Conservation (phyloP, 2,888 invertebrate species). For the Pristionchus fissidentatus region DNA sequence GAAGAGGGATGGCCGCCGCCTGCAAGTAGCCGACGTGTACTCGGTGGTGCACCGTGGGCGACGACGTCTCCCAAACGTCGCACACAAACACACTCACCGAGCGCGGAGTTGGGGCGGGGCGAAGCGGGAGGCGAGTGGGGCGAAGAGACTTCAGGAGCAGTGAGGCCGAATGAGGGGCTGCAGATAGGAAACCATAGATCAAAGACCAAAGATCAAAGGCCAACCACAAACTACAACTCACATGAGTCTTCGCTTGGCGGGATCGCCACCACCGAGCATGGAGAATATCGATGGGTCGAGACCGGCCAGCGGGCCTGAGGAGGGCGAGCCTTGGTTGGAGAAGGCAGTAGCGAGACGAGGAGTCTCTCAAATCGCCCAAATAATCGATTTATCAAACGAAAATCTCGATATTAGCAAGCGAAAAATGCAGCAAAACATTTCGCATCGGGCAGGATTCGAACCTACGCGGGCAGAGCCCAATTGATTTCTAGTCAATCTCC, state of each 20-base stretch:
- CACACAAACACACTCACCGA: slow-evolving; percentile 17
- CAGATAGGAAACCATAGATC: slow-evolving; percentile 2
- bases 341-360: not conserved
- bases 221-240: not conserved
- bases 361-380: not conserved
- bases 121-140: slow-evolving; percentile 1
- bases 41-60: not conserved
- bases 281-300: slow-evolving; percentile 28
- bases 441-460: slow-evolving; percentile 55
- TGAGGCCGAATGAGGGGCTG: slow-evolving; percentile 23
- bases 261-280: not conserved
- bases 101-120: not conserved
- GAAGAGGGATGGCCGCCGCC: not conserved
- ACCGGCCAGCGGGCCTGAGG: slow-evolving; percentile 20
- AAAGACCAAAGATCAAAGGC: slow-evolving; percentile 13
- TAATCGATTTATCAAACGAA: not conserved
- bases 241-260: slow-evolving; percentile 34
- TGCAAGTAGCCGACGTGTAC: not conserved
- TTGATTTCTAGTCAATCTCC: slow-evolving; percentile 56
- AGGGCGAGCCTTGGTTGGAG: slow-evolving; percentile 20
- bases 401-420: not conserved
- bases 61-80: not conserved
- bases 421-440: slow-evolving; percentile 30
- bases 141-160: slow-evolving; percentile 2
- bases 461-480: slow-evolving; percentile 56